These are phyloP conservation scores for Leucozona laternaria DNA, from an alignment of 2,888 invertebrate genomes.

Conservation along the genomic window DNA sequence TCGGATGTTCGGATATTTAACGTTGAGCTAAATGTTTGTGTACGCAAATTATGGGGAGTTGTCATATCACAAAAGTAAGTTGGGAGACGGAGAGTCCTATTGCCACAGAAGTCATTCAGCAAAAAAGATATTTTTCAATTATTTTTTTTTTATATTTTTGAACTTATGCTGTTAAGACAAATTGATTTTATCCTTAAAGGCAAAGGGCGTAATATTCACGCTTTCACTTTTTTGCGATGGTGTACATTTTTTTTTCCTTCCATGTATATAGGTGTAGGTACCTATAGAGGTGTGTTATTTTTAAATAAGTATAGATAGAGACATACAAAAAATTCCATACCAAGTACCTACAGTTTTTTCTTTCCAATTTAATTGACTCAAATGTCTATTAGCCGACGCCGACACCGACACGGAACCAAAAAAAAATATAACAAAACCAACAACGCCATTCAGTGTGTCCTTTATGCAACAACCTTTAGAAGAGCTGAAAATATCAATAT, in stretches of 20 bases:
- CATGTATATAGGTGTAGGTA: neutral
- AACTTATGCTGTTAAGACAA: neutral
- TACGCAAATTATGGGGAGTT: too few relatives aligned
- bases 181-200: neutral
- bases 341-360: neutral
- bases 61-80: too few relatives aligned
- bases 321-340: neutral
- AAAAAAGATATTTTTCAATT: neutral
- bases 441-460: neutral
- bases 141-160: neutral
- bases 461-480: neutral
- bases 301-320: neutral
- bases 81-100: too few relatives aligned
- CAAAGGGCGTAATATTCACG: neutral
- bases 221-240: neutral
- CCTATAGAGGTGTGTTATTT: neutral
- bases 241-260: neutral
- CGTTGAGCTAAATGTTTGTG: too few relatives aligned
- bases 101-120: neutral
- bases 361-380: slow-evolving; percentile 9
- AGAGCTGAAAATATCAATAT: slow-evolving; percentile 8
- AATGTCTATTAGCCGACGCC: slow-evolving; percentile 10
- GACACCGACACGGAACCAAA: neutral
- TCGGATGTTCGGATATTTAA: too few relatives aligned
- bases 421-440: neutral